Evolutionary conservation across 2,888 invertebrate species (phyloP), one percentile per base, ranked within the genome.

Genomic region (Synanthedon formicaeformis): DNA sequence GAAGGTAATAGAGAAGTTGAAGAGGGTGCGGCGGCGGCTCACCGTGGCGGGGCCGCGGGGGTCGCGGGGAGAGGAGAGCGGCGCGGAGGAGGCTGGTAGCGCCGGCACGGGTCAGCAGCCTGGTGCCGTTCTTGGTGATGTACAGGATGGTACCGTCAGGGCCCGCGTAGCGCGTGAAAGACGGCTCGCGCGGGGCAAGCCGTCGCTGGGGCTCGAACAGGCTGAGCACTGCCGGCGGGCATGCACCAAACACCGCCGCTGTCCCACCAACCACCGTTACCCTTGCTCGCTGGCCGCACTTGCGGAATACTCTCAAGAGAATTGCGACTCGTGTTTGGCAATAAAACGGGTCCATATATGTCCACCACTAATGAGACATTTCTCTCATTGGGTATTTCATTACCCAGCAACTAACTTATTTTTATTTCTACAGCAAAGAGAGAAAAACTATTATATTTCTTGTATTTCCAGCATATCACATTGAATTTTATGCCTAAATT

Each of bases 121-220:
- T 80, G 72, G 90, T 90, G 81, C 90, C 90, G 72, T 90, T 90
- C 79, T 90, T 90, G 77, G 90, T 89, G 82, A 90, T 89, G 75
- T 90, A 89, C 75, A 90, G 88, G 81, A 90, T 88, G 73, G 89
- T 88, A 78, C 90, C 90, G 68, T 89, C 90, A 59, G 90, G 86
- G 65, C 90, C 88, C 64, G 89, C 88, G 85, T 90, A 89, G 73
- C 89, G 88, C 67, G 90, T 90, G 75, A 90, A 80, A 59, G 90
- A 83, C 60, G 88, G 87, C 55, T 79, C 80, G 63, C 80, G 78
- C 63, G 78, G 76, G 60, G 80, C 78, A 60, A 59, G 66, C 67
- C 76, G 78, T 69, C 71, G 74, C 64, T 82, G 85, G 62, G 75
- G 78, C 81, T 84, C 84, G 77, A 82, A 88, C 83, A 87, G 84